Evolutionary conservation across 1,140 invertebrate species (phyloP), one percentile per base, ranked within the genome.

Genomic region (Metopolophium dirhodum): DNA sequence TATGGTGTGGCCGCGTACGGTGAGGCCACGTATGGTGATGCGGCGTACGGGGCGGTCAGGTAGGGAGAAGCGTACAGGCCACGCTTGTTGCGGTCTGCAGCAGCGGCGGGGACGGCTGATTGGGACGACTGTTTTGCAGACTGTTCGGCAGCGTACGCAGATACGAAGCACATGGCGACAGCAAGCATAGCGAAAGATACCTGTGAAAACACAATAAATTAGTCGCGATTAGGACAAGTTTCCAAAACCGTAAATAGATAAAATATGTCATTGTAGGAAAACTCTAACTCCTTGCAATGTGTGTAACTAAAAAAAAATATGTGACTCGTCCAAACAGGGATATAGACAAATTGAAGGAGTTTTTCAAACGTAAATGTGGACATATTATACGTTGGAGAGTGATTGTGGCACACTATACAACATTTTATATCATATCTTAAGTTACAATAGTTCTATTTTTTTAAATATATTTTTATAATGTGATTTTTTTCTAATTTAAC

Each of bases 141-240:
- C 49, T 93, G 91, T 93, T 93, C 91, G 37, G 91, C 49, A 26
- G 91, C 82, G 35, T 86, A 57, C 2, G 82, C 14, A 26, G 91
- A 93, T 8, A 86, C 35, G 37, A 68, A 61, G 89, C 89, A 90
- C 37, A 68, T 35, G 57, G 23, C 26, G 57, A 41, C 37, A 9
- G 54, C 89, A 23, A 90, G 2, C 7, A 90, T 2, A n/a, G 41
- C 54, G 23, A 90, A 68, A 45, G 54, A 90, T 8, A 49, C 57
- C 89, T 90, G 26, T 41, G 41, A 30, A 90, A 90, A 47, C 35
- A 41, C 11, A 22, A 61, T 23, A n/a, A 77, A 77, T 77, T n/a
- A 77, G 61, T 18, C 3, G 30, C 61, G 14, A 77, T 77, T n/a
- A 4, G 14, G n/a, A 77, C n/a, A n/a, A 4, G 30, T n/a, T n/a